phyloP scores from a whole-genome alignment of 2,797 vertebrate species.

The Zalophus californianus region DNA sequence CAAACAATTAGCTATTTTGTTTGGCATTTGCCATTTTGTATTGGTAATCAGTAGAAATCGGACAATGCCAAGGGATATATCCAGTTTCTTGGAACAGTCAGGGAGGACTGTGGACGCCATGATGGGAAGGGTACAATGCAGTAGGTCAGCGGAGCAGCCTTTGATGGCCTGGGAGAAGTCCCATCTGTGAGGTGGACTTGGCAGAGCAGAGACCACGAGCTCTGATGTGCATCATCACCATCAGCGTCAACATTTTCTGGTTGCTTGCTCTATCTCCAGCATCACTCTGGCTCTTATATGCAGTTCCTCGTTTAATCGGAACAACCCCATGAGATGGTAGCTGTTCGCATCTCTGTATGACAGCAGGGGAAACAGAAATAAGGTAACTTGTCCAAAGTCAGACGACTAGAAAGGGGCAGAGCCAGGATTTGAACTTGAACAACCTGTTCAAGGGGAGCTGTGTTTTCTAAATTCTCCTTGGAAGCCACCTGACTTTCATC shows the following conservation, averaged over 20 bases:
- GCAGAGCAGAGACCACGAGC: background rate
- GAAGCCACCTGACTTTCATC: background rate
- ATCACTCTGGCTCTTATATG: too few species aligned
- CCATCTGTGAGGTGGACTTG: background rate
- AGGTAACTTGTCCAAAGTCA: background rate
- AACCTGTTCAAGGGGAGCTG: background rate
- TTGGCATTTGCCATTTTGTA: background rate
- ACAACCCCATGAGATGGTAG: background rate
- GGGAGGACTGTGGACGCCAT: background rate
- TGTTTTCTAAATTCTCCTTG: background rate
- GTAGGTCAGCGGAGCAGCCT: background rate
- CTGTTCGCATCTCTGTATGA: background rate
- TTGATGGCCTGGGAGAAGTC: background rate
- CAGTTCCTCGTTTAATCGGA: background rate
- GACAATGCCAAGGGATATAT: too few species aligned
- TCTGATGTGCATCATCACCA: accelerated
- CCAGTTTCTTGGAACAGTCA: background rate
- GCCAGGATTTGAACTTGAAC: background rate
- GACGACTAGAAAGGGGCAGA: background rate
- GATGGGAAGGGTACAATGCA: background rate
- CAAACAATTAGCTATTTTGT: background rate
- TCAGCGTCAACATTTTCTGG: background rate
- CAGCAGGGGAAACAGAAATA: background rate
- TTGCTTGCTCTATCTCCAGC: background rate
- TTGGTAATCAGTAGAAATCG: background rate